Evolutionary conservation across 2,888 invertebrate genomes (phyloP).

Genomic region (Synergus gifuensis): DNA sequence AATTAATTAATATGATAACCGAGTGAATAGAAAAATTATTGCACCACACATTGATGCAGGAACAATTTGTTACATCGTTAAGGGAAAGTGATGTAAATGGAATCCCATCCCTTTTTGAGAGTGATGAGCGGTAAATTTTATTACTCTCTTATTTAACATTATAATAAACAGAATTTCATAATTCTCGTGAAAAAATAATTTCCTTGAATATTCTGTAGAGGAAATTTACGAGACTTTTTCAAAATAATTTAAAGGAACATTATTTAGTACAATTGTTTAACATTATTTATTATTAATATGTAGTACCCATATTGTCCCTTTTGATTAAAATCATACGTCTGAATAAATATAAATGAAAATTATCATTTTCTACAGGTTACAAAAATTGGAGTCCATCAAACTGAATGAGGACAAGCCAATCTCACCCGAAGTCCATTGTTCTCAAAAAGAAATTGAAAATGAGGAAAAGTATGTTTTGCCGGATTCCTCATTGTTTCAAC

Average conservation of each 20-base stretch:
- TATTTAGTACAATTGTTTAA: too few relatives aligned
- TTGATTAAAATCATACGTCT: too few relatives aligned
- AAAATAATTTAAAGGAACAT: too few relatives aligned
- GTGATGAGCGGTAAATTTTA: background rate
- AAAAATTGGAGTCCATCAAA: slow-evolving; percentile 66
- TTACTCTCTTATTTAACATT: background rate
- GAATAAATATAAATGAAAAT: too few relatives aligned
- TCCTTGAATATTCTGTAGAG: background rate
- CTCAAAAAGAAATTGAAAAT: slow-evolving; percentile 64
- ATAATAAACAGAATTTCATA: background rate
- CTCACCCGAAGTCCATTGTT: slow-evolving; percentile 50
- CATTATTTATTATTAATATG: too few relatives aligned
- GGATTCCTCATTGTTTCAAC: slow-evolving; percentile 72
- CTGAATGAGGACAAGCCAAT: slow-evolving; percentile 50
- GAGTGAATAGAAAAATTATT: background rate
- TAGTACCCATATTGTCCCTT: too few relatives aligned
- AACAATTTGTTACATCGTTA: background rate
- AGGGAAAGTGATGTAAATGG: background rate
- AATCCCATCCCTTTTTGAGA: background rate
- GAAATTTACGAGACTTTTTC: too few relatives aligned
- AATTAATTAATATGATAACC: background rate
- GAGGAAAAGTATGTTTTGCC: slow-evolving; percentile 67
- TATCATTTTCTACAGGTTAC: slow-evolving; percentile 59
- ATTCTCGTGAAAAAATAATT: background rate
- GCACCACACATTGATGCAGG: background rate